Evolutionary conservation across 2,888 invertebrate species (phyloP).

Genomic region (Tipula lateralis): DNA sequence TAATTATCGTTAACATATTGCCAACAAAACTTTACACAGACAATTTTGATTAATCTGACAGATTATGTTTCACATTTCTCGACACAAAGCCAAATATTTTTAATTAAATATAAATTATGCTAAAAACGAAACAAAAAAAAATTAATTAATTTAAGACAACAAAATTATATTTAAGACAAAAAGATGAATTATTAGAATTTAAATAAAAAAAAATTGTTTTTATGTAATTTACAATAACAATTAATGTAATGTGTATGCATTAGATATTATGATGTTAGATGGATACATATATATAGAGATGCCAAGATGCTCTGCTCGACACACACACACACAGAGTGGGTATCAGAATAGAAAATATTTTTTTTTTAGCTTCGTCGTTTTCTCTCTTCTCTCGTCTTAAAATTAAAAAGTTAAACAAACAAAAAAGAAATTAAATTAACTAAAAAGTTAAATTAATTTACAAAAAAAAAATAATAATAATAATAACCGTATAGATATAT

Average conservation of each 20-base stretch:
- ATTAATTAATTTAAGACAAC: neutral
- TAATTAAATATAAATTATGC: neutral
- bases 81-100: neutral
- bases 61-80: neutral
- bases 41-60: neutral
- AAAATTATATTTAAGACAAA: neutral
- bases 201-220: neutral
- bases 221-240: neutral
- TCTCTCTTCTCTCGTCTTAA: neutral
- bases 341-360: conserved; percentile 1
- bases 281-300: neutral
- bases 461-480: conserved; percentile 19
- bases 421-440: conserved; percentile 13
- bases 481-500: neutral
- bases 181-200: neutral
- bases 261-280: neutral
- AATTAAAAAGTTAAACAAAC: conserved; percentile 19
- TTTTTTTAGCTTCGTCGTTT: neutral
- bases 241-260: conserved; percentile 11
- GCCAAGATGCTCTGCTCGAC: neutral
- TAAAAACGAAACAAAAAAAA: neutral
- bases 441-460: conserved; percentile 14
- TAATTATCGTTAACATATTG: neutral
- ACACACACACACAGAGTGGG: neutral
- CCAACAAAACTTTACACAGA: neutral